Evolutionary conservation across 2,113 vertebrate genomes (phyloP), one percentile per base, ranked within the genome.

Genomic region (Nothocercus julius): DNA sequence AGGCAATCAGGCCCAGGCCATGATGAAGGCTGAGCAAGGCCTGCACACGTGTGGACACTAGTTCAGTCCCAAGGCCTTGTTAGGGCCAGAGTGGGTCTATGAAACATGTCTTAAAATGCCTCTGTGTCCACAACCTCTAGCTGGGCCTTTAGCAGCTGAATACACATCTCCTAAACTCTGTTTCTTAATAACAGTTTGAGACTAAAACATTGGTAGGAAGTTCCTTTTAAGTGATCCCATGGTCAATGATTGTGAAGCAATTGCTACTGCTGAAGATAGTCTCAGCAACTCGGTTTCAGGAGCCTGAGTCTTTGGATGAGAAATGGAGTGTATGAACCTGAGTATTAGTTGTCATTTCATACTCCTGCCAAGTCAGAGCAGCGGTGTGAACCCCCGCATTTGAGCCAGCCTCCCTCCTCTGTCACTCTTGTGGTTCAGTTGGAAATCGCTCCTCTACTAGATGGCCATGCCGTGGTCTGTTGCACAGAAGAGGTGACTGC

Each of bases 1-100:
- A 96, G 98, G 98, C 95, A 98, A 97, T 94, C 98, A 98, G 95
- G 98, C 97, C 98, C 98, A 98, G 97, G 98, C 98, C 82, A 98
- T 98, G 91, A 93, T 99, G 97, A 99, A 99, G 97, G 99, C 99
- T 96, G 99, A 99, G 96, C 98, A 98, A 97, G 99, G 99, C 94
- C 92, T 98, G 85, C 99, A 99, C 99, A 99, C 92, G 73, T 95
- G 82, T 49, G 89, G 91, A 56, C 81, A 74, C 92, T 92, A 97
- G 97, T 96, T 96, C 95, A 96, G 97, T 81, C 85, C 95, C 94
- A 80, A 88, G 90, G 96, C 97, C 94, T 96, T 84, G 62, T 89
- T 90, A 97, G 97, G 96, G 95, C 96, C 93, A 93, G 74, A 62
- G 8, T 77, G 91, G 96, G 91, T 93, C 96, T 96, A 89, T 87